Percentiles rank a stretch among this genome's conserved stretches.
Evolutionary conservation across 2,888 invertebrate species (phyloP).

Genomic region (Papilio demoleus): DNA sequence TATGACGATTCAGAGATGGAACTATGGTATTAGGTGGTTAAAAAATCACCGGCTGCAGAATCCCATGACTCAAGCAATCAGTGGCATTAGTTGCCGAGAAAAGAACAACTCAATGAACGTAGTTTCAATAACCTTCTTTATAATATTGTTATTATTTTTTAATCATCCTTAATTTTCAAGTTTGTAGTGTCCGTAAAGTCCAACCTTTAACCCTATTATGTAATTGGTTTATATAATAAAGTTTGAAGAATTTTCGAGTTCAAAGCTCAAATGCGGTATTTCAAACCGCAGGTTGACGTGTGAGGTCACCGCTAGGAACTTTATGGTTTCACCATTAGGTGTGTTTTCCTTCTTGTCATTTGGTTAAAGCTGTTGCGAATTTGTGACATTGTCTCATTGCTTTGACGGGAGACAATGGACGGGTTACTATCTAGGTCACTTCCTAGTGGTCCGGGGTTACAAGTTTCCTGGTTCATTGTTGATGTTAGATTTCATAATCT

Average conservation of each 20-base stretch:
- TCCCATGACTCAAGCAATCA: too few species aligned
- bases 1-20: too few species aligned
- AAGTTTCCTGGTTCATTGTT: constrained; percentile 37
- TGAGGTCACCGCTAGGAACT: constrained; percentile 26
- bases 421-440: constrained; percentile 35
- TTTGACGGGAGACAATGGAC: constrained; percentile 41
- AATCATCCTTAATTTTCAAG: not conserved
- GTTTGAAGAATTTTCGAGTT: not conserved
- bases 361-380: constrained; percentile 32
- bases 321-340: constrained; percentile 23
- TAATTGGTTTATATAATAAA: not conserved
- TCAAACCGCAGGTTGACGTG: constrained; percentile 20
- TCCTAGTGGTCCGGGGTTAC: constrained; percentile 34
- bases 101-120: too few species aligned
- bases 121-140: too few species aligned
- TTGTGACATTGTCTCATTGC: constrained; percentile 42
- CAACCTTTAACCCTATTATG: not conserved
- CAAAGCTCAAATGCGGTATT: constrained; percentile 10
- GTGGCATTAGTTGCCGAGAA: too few species aligned
- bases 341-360: constrained; percentile 36
- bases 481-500: constrained; percentile 8
- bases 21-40: too few species aligned
- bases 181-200: not conserved
- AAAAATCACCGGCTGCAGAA: too few species aligned
- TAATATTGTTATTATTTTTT: not conserved